Percentiles rank a stretch among this genome's conserved stretches.
Evolutionary conservation across 2,113 vertebrate species (phyloP).

Genomic region (Phylloscopus trochiloides): DNA sequence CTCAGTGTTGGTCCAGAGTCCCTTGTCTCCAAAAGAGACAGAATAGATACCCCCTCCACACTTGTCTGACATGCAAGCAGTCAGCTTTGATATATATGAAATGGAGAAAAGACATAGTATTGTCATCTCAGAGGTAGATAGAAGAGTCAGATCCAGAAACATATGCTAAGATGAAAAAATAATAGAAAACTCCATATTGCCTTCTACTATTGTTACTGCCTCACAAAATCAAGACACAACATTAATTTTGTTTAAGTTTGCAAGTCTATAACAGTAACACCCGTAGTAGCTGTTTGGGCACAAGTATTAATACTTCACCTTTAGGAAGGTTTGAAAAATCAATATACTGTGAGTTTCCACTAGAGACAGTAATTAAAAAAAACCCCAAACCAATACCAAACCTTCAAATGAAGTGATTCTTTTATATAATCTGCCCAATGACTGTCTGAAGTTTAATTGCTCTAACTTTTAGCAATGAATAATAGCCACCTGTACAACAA

Average conservation of each 20-base stretch:
- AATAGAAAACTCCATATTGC: not conserved
- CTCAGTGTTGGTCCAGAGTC: not conserved
- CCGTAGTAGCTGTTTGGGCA: not conserved
- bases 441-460: conserved; percentile 15
- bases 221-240: not conserved
- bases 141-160: not conserved
- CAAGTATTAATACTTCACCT: not conserved
- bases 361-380: not conserved
- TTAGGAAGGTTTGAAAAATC: not conserved
- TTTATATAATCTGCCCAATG: not conserved
- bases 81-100: not conserved
- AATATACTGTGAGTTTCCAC: not conserved
- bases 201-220: not conserved
- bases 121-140: not conserved
- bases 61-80: not conserved
- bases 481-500: not conserved
- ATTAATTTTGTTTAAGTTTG: not conserved
- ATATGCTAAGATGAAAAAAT: not conserved
- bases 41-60: not conserved
- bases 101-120: not conserved
- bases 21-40: not conserved
- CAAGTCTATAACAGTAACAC: not conserved
- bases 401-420: not conserved
- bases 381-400: not conserved
- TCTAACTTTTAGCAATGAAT: conserved; percentile 31